phyloP scores from a whole-genome alignment of 2,888 invertebrate genomes.

The Tachina grossa region DNA sequence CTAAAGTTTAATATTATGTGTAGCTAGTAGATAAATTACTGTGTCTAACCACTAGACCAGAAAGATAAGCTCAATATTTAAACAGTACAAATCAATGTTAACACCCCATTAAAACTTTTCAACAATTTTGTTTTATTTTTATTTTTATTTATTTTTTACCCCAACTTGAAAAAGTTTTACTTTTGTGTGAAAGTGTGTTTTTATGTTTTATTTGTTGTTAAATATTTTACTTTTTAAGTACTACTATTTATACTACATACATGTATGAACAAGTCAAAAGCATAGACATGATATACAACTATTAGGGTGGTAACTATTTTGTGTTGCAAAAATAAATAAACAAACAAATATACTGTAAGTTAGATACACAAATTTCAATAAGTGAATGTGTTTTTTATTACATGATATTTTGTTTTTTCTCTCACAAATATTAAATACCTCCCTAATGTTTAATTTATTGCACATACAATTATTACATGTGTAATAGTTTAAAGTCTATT shows the following conservation, averaged over 20 bases:
- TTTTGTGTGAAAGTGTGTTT: slow-evolving; percentile 14
- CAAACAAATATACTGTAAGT: too few relatives aligned
- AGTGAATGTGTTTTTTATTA: background rate
- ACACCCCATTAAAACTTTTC: slow-evolving; percentile 58
- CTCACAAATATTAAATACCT: background rate
- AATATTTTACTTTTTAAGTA: slow-evolving; percentile 30
- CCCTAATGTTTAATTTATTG: background rate
- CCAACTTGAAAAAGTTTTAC: background rate
- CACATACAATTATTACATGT: slow-evolving; percentile 13
- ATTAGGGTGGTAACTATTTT: background rate
- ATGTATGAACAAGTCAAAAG: background rate
- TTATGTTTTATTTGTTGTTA: slow-evolving; percentile 17
- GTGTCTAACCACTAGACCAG: slow-evolving; percentile 42
- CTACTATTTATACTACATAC: slow-evolving; percentile 8
- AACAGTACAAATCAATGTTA: slow-evolving; percentile 56
- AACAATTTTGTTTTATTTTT: slow-evolving; percentile 32
- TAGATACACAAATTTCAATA: background rate
- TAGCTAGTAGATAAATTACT: background rate
- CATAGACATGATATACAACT: background rate
- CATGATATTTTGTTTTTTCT: background rate
- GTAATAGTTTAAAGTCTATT: slow-evolving; percentile 11
- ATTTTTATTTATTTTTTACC: background rate
- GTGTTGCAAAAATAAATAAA: too few relatives aligned
- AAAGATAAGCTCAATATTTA: slow-evolving; percentile 55
- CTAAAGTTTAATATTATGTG: background rate